These are phyloP conservation scores for Brachionus rotundiformis DNA, from an alignment of 1,140 invertebrate species.

Conservation along the genomic window DNA sequence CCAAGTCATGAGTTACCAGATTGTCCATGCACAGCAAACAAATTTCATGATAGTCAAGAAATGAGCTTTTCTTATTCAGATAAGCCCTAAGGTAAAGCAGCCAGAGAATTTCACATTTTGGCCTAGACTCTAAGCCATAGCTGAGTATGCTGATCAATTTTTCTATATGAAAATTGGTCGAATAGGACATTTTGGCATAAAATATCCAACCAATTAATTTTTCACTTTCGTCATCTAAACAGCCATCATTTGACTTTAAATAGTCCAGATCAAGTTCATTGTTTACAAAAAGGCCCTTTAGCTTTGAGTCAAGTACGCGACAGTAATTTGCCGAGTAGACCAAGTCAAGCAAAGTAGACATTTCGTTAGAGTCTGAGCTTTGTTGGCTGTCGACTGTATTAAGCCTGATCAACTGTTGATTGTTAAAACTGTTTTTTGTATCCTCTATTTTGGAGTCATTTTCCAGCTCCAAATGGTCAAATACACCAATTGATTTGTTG, in stretches of 20 bases:
- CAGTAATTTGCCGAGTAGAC: slow-evolving; percentile 27
- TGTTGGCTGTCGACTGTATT: background rate
- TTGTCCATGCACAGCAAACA: slow-evolving; percentile 48
- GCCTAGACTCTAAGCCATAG: background rate
- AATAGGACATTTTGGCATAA: background rate
- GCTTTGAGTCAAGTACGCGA: background rate
- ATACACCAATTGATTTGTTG: slow-evolving; percentile 46
- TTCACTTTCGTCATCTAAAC: background rate
- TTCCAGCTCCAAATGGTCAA: slow-evolving; percentile 44
- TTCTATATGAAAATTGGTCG: background rate
- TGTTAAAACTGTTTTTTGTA: background rate
- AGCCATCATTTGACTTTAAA: background rate
- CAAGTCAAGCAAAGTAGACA: background rate
- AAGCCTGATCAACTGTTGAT: slow-evolving; percentile 6
- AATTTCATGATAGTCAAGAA: slow-evolving; percentile 40
- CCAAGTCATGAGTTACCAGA: slow-evolving; percentile 39
- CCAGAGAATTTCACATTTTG: slow-evolving; percentile 36
- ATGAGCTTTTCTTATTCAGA: slow-evolving; percentile 10
- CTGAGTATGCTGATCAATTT: slow-evolving; percentile 38
- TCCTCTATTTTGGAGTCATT: background rate
- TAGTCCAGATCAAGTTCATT: background rate
- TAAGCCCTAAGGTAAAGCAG: slow-evolving; percentile 26
- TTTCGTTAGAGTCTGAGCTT: background rate
- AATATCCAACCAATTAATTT: slow-evolving; percentile 25
- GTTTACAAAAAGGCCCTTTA: background rate